These are phyloP conservation scores for Microchrysa polita DNA, from an alignment of 2,888 invertebrate species.

Conservation along the genomic window DNA sequence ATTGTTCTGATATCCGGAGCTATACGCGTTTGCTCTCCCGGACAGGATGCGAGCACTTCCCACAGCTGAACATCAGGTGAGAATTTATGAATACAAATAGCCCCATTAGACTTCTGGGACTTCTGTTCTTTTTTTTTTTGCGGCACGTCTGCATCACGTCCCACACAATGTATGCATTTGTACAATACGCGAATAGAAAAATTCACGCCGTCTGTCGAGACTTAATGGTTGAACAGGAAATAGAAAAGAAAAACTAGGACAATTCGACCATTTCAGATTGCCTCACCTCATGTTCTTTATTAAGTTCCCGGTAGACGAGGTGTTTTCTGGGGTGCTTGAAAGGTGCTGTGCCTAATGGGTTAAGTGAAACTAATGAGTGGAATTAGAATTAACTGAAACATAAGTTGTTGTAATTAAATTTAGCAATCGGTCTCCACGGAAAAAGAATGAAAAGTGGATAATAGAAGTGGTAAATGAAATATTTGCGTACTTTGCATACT, in stretches of 20 bases:
- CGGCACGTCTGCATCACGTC: too few species aligned
- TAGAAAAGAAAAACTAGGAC: background rate
- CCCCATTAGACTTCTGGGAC: constrained; percentile 3
- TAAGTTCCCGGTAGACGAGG: background rate
- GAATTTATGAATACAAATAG: constrained; percentile 35
- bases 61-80: constrained; percentile 3
- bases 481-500: too few species aligned
- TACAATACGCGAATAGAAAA: background rate
- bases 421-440: background rate
- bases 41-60: background rate
- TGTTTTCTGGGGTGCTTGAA: background rate
- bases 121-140: background rate
- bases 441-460: too few species aligned
- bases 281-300: background rate
- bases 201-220: too few species aligned
- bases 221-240: background rate
- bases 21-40: background rate
- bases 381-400: constrained; percentile 13
- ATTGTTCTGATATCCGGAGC: background rate
- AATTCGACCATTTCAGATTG: background rate
- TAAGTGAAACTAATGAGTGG: background rate
- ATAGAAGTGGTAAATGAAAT: too few species aligned
- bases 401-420: constrained; percentile 9
- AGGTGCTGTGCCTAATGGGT: constrained; percentile 2
- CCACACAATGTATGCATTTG: background rate